Base-by-base conservation (phyloP, 2,888 invertebrate species). In the Latrodectus hesperus region DNA sequence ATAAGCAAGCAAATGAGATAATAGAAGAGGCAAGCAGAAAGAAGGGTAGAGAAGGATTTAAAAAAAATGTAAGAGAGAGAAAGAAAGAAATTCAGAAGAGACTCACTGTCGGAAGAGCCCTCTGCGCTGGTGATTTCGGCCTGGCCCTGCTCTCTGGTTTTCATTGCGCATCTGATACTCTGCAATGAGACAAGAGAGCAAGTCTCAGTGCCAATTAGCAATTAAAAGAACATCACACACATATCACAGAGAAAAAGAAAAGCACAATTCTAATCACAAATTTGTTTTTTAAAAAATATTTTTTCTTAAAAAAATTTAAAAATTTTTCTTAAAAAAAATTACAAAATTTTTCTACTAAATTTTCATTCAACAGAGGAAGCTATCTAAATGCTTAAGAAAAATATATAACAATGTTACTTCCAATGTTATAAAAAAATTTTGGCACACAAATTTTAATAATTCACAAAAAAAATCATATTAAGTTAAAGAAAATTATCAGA, bases 161-260 rank as follows among this genome's bases (percentile, higher is more conserved):
- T 94, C 94, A 94, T 94, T 94, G 94, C 94, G 94, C 94, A 94
- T 94, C 94, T 94, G 94, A 94, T 94, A 94, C 94, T 95, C 95
- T 95, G 95, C 94, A 95, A 95, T 94, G 94, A 94, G 94, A 94
- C 94, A 94, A 90, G 90, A 90, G 90, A 90, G 90, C 90, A 90
- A 88, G 89, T 89, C 90, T 88, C 88, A 88, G 88, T 80, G 88
- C 88, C 88, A 88, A 60, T 83, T 88, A 88, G 87, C 87, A 87
- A 85, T 60, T n/a, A 64, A 26, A 38, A 4, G 60, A 38, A 68
- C 38, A 38, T 38, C 49, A 80, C 71, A 80, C 60, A 78, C 64
- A 75, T 77, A 51, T 75, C 73, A 84, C 72, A 75, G 22, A 67
- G 65, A 76, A 26, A 55, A 22, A 16, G 38, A 22, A 77, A 81